Conservation (phyloP, 2,888 invertebrate species). For the Mactromeris polynyma region DNA sequence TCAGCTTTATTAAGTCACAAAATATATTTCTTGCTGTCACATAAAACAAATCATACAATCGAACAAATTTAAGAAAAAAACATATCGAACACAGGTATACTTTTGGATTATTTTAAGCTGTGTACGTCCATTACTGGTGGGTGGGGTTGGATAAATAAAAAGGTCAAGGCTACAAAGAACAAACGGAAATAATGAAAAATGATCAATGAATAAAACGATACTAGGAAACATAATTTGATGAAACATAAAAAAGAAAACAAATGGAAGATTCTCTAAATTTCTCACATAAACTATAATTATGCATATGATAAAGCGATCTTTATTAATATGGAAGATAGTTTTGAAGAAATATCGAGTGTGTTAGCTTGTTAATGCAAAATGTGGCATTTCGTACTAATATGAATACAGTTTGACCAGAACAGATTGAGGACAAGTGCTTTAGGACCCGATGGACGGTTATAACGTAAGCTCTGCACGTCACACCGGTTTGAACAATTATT, state of each 20-base stretch:
- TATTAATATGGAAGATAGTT: too few relatives aligned
- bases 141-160: not conserved
- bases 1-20: conserved; percentile 21
- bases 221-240: not conserved
- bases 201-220: not conserved
- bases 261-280: not conserved
- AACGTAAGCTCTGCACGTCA: too few relatives aligned
- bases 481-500: too few relatives aligned
- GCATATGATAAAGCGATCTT: too few relatives aligned
- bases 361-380: too few relatives aligned
- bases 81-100: not conserved
- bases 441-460: too few relatives aligned
- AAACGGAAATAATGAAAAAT: not conserved
- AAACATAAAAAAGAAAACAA: not conserved
- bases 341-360: too few relatives aligned
- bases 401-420: too few relatives aligned
- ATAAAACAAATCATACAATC: conserved; percentile 9
- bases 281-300: not conserved
- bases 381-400: too few relatives aligned
- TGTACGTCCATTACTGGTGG: not conserved
- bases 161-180: not conserved
- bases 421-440: too few relatives aligned
- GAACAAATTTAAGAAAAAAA: not conserved
- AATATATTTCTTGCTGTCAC: conserved; percentile 12
- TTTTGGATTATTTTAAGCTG: not conserved